These are phyloP conservation scores for Aplysia californica DNA, from an alignment of 1,140 invertebrate genomes.

Conservation along the genomic window DNA sequence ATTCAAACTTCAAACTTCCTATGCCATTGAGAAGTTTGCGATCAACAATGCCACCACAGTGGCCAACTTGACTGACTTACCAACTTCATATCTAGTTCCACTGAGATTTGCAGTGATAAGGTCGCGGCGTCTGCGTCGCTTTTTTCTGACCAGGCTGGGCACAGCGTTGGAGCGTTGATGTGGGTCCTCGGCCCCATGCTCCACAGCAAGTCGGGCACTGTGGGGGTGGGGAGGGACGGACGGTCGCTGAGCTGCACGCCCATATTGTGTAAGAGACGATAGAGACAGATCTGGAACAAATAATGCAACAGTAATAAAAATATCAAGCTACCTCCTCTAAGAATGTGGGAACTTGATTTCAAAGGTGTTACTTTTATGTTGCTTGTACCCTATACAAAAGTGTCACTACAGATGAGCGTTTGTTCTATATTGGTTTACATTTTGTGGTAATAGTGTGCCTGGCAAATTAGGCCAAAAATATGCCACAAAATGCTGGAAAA, in stretches of 20 bases:
- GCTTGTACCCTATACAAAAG: no score
- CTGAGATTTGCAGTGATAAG: constrained; percentile 61
- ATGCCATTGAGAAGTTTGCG: no score
- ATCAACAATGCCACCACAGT: no score
- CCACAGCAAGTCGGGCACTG: constrained; percentile 23
- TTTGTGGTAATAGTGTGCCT: no score
- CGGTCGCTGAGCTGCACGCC: constrained; percentile 9
- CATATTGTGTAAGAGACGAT: constrained; percentile 40
- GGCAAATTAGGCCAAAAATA: no score
- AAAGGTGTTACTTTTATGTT: no score
- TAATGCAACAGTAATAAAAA: constrained; percentile 1
- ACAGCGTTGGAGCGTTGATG: neutral
- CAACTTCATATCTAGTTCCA: constrained; percentile 68
- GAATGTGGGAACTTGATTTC: no score
- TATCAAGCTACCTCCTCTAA: neutral
- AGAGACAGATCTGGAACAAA: constrained; percentile 50
- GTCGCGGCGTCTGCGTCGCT: constrained; percentile 52
- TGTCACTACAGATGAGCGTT: no score
- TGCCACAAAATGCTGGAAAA: no score
- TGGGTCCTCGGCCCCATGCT: neutral
- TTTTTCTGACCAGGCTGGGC: constrained; percentile 38
- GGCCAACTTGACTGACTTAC: no score
- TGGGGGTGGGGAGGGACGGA: constrained; percentile 14
- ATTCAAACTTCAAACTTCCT: no score
- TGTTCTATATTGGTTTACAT: no score